phyloP scores from a whole-genome alignment of 2,113 vertebrate species.

The Caretta caretta region DNA sequence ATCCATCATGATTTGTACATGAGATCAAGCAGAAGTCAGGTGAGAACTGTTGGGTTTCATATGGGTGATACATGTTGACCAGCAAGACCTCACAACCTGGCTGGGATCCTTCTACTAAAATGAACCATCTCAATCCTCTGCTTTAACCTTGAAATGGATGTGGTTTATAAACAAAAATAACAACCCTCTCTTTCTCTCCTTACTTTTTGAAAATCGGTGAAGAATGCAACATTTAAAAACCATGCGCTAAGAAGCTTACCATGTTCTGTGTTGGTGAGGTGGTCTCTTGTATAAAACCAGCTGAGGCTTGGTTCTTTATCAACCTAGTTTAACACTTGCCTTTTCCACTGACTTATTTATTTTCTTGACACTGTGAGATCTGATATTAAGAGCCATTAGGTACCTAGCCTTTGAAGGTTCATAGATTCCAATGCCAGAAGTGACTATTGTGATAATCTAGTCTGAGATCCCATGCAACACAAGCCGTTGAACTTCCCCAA shows the following conservation, averaged over 20 bases:
- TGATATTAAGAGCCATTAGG: slow-evolving; percentile 45
- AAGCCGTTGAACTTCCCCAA: neutral
- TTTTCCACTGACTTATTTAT: slow-evolving; percentile 13
- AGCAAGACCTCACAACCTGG: neutral
- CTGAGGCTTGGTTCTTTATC: neutral
- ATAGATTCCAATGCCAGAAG: slow-evolving; percentile 52
- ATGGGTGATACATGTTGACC: neutral
- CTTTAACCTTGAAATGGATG: neutral
- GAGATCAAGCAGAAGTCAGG: neutral
- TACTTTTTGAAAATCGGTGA: neutral
- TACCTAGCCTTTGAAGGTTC: slow-evolving; percentile 63
- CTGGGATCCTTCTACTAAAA: slow-evolving; percentile 1
- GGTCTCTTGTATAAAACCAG: slow-evolving; percentile 8
- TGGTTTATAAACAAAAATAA: neutral
- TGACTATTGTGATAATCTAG: neutral
- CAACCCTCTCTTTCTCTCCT: neutral
- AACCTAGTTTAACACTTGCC: slow-evolving; percentile 55
- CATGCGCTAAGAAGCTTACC: slow-evolving; percentile 21
- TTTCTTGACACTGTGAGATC: slow-evolving; percentile 33
- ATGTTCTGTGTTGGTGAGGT: neutral
- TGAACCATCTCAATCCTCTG: neutral
- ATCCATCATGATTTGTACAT: neutral
- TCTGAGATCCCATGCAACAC: neutral
- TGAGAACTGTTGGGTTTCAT: neutral
- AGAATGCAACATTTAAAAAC: fast-evolving